phyloP scores from a whole-genome alignment of 1,140 invertebrate genomes.

The Bombus waltoni region DNA sequence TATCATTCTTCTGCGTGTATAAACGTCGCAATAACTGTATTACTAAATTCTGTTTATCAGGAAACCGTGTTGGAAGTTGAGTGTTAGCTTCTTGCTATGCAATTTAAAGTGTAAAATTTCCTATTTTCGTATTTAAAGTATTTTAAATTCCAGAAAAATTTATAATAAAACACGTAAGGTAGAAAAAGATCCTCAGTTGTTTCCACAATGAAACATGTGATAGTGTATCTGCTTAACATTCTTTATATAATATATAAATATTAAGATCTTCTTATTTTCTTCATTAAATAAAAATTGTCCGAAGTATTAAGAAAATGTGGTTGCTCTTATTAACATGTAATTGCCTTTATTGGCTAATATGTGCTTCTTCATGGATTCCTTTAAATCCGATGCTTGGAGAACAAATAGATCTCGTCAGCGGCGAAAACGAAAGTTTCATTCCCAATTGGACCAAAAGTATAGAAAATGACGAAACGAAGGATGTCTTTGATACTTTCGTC shows the following conservation, averaged over 20 bases:
- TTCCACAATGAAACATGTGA: not conserved
- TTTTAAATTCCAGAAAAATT: not conserved
- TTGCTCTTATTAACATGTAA: conserved; percentile 30
- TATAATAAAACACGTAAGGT: not conserved
- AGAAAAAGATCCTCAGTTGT: not conserved
- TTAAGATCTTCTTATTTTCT: not conserved
- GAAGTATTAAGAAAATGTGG: conserved; percentile 31
- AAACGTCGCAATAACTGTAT: not conserved
- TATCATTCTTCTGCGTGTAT: conserved; percentile 13
- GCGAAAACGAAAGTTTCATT: conserved; percentile 34
- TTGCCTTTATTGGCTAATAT: conserved; percentile 11
- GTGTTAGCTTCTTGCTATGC: not conserved
- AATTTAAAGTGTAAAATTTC: not conserved
- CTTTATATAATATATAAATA: not conserved
- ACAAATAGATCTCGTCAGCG: conserved; percentile 71
- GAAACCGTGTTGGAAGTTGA: not conserved
- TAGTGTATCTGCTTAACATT: not conserved
- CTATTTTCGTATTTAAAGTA: not conserved
- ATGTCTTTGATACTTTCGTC: conserved; percentile 10
- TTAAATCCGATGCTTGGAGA: conserved; percentile 67
- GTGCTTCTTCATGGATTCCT: conserved; percentile 53
- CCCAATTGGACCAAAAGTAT: conserved; percentile 57
- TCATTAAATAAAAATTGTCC: not conserved
- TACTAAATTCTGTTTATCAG: not conserved
- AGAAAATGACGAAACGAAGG: conserved; percentile 36